Conservation (phyloP, 2,888 invertebrate genomes). For the Rambutsinella grinnellia region DNA sequence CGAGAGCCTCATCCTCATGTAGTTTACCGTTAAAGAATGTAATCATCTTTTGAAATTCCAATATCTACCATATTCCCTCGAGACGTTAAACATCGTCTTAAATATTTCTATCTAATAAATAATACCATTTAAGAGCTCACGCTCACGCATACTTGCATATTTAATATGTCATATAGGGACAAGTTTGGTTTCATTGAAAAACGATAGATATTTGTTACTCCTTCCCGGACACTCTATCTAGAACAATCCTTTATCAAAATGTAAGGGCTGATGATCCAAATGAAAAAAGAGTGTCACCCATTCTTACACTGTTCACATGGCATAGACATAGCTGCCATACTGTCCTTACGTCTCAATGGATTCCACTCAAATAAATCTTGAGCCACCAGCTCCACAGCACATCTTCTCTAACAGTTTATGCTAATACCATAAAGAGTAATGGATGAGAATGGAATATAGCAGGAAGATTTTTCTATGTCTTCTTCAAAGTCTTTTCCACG, state of each 20-base stretch:
- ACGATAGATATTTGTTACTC: too few relatives aligned
- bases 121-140: too few relatives aligned
- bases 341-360: constrained; percentile 51
- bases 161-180: too few relatives aligned
- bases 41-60: constrained; percentile 33
- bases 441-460: constrained; percentile 20
- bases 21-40: constrained; percentile 28
- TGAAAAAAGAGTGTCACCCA: not conserved
- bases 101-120: too few relatives aligned
- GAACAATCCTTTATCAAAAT: too few relatives aligned
- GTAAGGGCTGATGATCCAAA: too few relatives aligned
- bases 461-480: constrained; percentile 47
- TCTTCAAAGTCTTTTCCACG: constrained; percentile 20
- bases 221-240: too few relatives aligned
- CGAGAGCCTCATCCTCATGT: too few relatives aligned
- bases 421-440: constrained; percentile 34
- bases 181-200: too few relatives aligned
- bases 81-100: too few relatives aligned
- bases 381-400: constrained; percentile 20
- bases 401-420: constrained; percentile 3
- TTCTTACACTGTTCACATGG: not conserved
- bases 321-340: not conserved
- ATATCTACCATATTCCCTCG: too few relatives aligned
- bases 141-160: too few relatives aligned
- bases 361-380: constrained; percentile 50